Evolutionary conservation across 2,113 vertebrate species (phyloP), one percentile per base, ranked within the genome.

Genomic region (Natator depressus): DNA sequence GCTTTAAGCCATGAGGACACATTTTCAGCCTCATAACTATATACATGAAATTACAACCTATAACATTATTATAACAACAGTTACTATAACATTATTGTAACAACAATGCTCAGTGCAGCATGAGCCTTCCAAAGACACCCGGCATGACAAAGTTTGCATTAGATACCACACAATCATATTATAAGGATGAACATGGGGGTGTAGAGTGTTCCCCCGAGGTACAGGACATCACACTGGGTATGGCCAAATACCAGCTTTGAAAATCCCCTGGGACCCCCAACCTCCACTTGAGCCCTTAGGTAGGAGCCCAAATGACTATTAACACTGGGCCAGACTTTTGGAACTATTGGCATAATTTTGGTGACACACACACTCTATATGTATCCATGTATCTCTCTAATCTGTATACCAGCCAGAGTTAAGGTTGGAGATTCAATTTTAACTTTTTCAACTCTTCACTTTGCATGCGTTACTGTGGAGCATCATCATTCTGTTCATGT

Each of bases 401-500:
- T 17, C 57, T 59, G 5, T 59, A 8, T 59, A 72, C 38, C 16
- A 42, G n/a, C 20, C 38, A 75, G n/a, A 38, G 38, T 42, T 75
- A 75, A 75, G 69, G 19, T 42, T 42, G n/a, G 38, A 75, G n/a
- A 42, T 20, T 24, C n/a, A 75, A 42, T 42, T 38, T 75, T 75
- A 75, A 42, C 10, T 42, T 75, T 38, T 75, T 42, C 10, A 75
- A 42, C 85, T 29, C n/a, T 47, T 93, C 4, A 8, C 12, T 59
- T 53, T 47, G 85, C 80, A 53, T 76, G 1, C 20, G 11, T 50
- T 57, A 27, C 3, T 27, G 10, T 57, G 13, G 13, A 79, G 4
- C 13, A n/a, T 4, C 85, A 25, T 35, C 14, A 50, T 82, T 83
- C 0, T 0, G 31, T 57, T 46, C n/a, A 65, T 72, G 42, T 5